Evolutionary conservation across 1,140 invertebrate genomes (phyloP).

Genomic region (Conus ventricosus): DNA sequence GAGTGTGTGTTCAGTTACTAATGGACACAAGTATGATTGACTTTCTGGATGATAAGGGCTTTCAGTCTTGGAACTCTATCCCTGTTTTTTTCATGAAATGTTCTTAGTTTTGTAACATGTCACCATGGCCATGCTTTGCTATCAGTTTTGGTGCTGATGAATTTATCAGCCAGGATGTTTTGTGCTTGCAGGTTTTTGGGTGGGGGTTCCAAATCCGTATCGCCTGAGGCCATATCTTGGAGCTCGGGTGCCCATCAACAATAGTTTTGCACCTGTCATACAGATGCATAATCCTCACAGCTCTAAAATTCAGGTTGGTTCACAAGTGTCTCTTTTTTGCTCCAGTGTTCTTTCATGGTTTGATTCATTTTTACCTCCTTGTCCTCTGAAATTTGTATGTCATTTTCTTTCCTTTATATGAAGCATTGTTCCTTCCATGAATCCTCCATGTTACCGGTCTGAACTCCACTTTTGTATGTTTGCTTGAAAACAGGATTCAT

Average conservation of each 20-base stretch:
- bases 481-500: no score
- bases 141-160: no score
- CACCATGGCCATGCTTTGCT: no score
- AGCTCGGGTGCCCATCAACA: conserved; percentile 92
- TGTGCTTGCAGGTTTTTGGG: conserved; percentile 81
- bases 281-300: conserved; percentile 95
- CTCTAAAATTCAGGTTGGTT: conserved; percentile 86
- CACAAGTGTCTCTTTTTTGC: neutral
- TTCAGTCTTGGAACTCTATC: no score
- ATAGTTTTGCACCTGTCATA: conserved; percentile 91
- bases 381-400: neutral
- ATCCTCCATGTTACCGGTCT: neutral
- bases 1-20: no score
- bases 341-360: neutral
- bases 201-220: conserved; percentile 90
- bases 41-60: no score
- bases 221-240: conserved; percentile 91
- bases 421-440: no score
- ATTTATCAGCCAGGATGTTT: neutral
- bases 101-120: no score
- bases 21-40: no score
- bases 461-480: neutral
- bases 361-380: no score
- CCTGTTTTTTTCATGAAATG: no score
- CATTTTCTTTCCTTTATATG: no score